Evolutionary conservation across 2,797 vertebrate species (phyloP).

Genomic region (Poecile montanus): DNA sequence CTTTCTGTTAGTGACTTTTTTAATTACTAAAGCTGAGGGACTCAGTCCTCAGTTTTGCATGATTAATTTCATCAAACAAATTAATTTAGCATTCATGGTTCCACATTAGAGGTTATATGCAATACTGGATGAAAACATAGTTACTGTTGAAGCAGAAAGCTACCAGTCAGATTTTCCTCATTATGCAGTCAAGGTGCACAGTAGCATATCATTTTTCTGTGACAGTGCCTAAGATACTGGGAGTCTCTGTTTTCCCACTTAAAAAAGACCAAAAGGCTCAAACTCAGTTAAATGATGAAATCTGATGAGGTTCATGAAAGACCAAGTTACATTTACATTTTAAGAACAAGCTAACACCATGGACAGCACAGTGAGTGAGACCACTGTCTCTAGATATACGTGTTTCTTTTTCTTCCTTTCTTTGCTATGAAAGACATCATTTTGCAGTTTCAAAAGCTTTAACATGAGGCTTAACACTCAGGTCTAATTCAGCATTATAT

Average conservation of each 20-base stretch:
- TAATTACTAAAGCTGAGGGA: neutral
- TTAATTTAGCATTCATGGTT: neutral
- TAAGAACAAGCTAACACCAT: neutral
- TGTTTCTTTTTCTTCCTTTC: neutral
- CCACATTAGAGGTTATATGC: neutral
- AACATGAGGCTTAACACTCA: neutral
- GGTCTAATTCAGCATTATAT: neutral
- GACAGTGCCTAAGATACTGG: neutral
- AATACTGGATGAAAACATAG: neutral
- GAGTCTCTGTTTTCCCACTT: neutral
- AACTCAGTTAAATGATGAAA: neutral
- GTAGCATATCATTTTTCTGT: neutral
- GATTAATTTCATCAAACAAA: neutral
- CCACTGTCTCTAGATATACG: neutral
- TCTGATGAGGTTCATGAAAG: neutral
- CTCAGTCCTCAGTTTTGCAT: neutral
- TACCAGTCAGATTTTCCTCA: neutral
- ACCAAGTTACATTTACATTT: neutral
- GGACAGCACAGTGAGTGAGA: neutral
- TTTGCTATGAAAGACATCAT: neutral
- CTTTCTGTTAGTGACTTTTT: neutral
- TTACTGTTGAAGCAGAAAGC: neutral
- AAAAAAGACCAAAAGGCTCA: neutral
- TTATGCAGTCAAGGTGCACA: neutral
- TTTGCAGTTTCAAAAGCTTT: neutral